Percentiles rank a stretch among this genome's conserved stretches.
Evolutionary conservation across 2,797 vertebrate species (phyloP).

Genomic region (Sparus aurata): DNA sequence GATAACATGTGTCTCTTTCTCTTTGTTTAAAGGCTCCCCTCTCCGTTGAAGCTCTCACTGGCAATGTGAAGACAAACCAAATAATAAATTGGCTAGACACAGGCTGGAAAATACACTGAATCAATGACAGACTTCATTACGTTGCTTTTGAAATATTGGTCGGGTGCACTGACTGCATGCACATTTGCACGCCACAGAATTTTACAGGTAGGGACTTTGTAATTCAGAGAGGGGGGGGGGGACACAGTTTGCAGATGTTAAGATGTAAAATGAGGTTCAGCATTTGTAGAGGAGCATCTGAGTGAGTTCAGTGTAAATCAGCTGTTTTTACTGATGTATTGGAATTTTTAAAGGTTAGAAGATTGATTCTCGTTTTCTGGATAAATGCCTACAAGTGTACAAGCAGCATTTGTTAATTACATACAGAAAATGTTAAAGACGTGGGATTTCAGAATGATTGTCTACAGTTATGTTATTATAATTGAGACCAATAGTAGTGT

Average conservation of each 20-base stretch:
- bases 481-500: neutral
- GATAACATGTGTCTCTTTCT: slow-evolving; percentile 46
- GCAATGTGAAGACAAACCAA: slow-evolving; percentile 26
- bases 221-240: neutral
- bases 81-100: slow-evolving; percentile 12
- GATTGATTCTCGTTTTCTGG: neutral
- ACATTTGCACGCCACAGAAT: neutral
- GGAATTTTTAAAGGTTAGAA: neutral
- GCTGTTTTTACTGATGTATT: neutral
- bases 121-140: slow-evolving; percentile 31
- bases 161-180: neutral
- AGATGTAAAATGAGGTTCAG: neutral
- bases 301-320: slow-evolving; percentile 4
- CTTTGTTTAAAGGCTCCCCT: slow-evolving; percentile 33
- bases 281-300: neutral
- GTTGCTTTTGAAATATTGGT: slow-evolving; percentile 16
- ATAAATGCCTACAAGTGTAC: neutral
- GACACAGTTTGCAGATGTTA: slow-evolving; percentile 1
- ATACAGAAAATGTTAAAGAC: too few species aligned
- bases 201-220: neutral
- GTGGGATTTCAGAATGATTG: neutral
- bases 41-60: slow-evolving; percentile 30
- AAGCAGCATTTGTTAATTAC: neutral
- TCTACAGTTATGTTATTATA: neutral
- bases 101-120: slow-evolving; percentile 3